These are phyloP conservation scores for Trichogramma pretiosum DNA, from an alignment of 1,140 invertebrate species.

Conservation along the genomic window DNA sequence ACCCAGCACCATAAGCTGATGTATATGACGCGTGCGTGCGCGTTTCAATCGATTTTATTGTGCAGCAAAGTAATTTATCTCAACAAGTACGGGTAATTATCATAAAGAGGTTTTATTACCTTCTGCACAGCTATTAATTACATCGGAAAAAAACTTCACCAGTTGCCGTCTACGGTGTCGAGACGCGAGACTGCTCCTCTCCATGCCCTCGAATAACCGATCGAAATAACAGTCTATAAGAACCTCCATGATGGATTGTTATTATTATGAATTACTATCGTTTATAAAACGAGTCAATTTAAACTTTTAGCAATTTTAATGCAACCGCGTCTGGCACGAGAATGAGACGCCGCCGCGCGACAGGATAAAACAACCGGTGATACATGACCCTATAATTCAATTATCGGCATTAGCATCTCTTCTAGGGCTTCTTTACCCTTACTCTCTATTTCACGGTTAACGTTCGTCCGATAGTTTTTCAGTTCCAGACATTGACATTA, in stretches of 20 bases:
- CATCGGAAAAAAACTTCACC: conserved; percentile 59
- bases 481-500: conserved; percentile 6
- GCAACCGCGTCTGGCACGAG: neutral
- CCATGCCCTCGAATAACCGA: conserved; percentile 53
- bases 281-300: neutral
- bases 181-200: conserved; percentile 55
- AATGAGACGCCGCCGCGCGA: conserved; percentile 22
- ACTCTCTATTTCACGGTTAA: conserved; percentile 1
- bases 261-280: neutral
- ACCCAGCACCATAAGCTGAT: no score
- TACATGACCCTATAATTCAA: conserved; percentile 30
- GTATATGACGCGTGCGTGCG: no score
- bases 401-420: conserved; percentile 28
- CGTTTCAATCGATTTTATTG: no score
- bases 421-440: conserved; percentile 29
- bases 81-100: no score
- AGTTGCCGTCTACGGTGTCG: conserved; percentile 54
- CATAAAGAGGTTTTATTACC: no score
- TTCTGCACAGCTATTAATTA: conserved; percentile 58
- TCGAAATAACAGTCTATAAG: conserved; percentile 64
- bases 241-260: conserved; percentile 59
- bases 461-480: neutral
- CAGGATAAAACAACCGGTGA: conserved; percentile 14
- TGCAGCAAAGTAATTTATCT: no score
- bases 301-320: no score